A percentile compares a stretch with the other conserved stretches of the same genome.
Evolutionary conservation across 2,113 vertebrate species (phyloP).

Genomic region (Oncorhynchus mykiss): DNA sequence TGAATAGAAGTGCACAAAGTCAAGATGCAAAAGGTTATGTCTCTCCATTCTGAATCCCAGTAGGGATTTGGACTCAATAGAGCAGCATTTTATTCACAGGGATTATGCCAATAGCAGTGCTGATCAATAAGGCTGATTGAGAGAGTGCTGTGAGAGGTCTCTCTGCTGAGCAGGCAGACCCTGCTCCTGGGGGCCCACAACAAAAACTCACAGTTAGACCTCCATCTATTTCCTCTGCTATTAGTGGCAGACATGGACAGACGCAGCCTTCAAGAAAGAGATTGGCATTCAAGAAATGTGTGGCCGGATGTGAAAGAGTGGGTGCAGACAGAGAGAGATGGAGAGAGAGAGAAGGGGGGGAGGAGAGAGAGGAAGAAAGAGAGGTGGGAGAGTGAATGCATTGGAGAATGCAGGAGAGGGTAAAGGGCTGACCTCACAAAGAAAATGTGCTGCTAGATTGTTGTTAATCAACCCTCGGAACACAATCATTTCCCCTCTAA

Average conservation of each 20-base stretch:
- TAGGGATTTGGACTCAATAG: slow-evolving; percentile 64
- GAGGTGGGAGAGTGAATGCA: slow-evolving; percentile 25
- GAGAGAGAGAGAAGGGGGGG: not conserved
- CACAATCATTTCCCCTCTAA: slow-evolving; percentile 54
- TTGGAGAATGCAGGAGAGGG: not conserved
- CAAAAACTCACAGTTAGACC: slow-evolving; percentile 73
- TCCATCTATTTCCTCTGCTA: slow-evolving; percentile 62
- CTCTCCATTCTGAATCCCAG: slow-evolving; percentile 67
- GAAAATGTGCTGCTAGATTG: slow-evolving; percentile 41
- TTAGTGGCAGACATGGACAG: slow-evolving; percentile 55
- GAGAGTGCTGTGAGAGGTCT: slow-evolving; percentile 65
- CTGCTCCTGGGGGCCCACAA: slow-evolving; percentile 60
- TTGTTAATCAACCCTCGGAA: slow-evolving; percentile 34
- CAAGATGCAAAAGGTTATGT: slow-evolving; percentile 62
- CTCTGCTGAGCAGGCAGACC: slow-evolving; percentile 57
- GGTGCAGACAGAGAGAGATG: slow-evolving; percentile 37
- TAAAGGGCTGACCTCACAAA: slow-evolving; percentile 2
- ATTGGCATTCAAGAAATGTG: slow-evolving; percentile 63
- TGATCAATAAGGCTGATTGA: slow-evolving; percentile 71
- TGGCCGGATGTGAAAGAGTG: slow-evolving; percentile 43
- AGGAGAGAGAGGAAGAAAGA: not conserved
- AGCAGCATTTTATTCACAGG: slow-evolving; percentile 72
- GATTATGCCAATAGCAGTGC: slow-evolving; percentile 66
- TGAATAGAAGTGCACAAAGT: slow-evolving; percentile 49
- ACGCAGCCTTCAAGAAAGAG: slow-evolving; percentile 50